Conservation (phyloP, 2,797 vertebrate species). For the Cossypha caffra region DNA sequence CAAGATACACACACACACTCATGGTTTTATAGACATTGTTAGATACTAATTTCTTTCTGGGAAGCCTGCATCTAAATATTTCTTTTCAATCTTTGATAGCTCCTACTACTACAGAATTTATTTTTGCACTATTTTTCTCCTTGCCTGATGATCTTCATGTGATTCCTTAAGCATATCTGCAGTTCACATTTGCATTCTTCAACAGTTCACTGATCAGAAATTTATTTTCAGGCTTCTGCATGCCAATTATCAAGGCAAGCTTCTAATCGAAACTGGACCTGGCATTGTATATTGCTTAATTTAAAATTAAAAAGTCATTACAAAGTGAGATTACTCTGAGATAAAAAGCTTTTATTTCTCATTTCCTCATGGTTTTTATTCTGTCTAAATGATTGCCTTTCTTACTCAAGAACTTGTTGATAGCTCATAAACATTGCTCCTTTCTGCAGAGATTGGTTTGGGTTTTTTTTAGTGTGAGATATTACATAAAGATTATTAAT, state of each 20-base stretch:
- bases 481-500: not conserved
- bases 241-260: conserved; percentile 86
- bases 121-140: not conserved
- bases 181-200: conserved; percentile 79
- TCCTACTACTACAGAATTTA: not conserved
- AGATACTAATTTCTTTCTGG: not conserved
- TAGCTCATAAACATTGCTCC: conserved; percentile 9
- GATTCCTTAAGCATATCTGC: conserved; percentile 63
- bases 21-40: not conserved
- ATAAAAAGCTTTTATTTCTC: conserved; percentile 42
- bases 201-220: conserved; percentile 88
- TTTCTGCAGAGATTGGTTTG: conserved; percentile 16
- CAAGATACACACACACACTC: not conserved
- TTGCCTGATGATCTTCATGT: not conserved
- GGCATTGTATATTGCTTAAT: conserved; percentile 39
- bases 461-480: not conserved
- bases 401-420: conserved; percentile 24
- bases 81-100: not conserved
- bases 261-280: conserved; percentile 79
- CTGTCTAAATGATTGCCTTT: not conserved
- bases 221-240: conserved; percentile 84
- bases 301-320: conserved; percentile 72
- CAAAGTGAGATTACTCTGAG: conserved; percentile 54
- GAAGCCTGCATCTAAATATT: not conserved
- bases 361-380: not conserved